Evolutionary conservation across 35 echinoderm and acorn worm species (phyloP), one percentile per base, ranked within the genome.

Genomic region (Apostichopus parvimensis): DNA sequence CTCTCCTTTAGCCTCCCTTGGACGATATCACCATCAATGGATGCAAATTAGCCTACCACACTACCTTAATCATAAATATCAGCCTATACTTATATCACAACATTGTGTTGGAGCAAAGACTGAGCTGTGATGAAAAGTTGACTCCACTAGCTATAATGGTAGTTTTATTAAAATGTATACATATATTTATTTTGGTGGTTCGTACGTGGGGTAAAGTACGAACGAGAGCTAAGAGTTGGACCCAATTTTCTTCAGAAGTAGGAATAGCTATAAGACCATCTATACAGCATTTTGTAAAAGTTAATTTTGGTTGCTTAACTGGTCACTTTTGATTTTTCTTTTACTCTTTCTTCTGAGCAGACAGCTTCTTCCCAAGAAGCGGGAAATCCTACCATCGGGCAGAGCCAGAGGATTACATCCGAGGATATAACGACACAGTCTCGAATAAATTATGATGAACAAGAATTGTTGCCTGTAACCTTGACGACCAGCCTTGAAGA

Each of bases 331-430:
- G 71, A 18, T 20, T 55, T 65, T 71, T 88, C 34, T 72, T 53
- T 72, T 34, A 12, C 14, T 88, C 8, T 73, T 73, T 66, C 8
- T n/a, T 21, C 25, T 6, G 86, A 88, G 86, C 86, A 88, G 86
- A 88, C 25, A 88, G 86, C 64, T 88, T 88, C 86, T 88, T 88
- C 61, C 86, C 86, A 88, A 88, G 57, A 53, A 88, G 86, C 52
- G 86, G 86, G 12, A 88, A 88, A 24, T 88, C 86, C 86, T 88
- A 88, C 64, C 86, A 88, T 64, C n/a, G 86, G 10, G 86, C 86
- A 55, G 86, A 88, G 68, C 86, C 86, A 53, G 86, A 88, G 24
- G 86, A 88, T 73, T 88, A 88, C 62, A 88, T 88, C 68, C 86
- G 86, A 4, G 86, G 86, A 34, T 88, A 88, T 53, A 72, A 68